Evolutionary conservation across 2,888 invertebrate species (phyloP), one percentile per base, ranked within the genome.

Genomic region (Bombylius major): DNA sequence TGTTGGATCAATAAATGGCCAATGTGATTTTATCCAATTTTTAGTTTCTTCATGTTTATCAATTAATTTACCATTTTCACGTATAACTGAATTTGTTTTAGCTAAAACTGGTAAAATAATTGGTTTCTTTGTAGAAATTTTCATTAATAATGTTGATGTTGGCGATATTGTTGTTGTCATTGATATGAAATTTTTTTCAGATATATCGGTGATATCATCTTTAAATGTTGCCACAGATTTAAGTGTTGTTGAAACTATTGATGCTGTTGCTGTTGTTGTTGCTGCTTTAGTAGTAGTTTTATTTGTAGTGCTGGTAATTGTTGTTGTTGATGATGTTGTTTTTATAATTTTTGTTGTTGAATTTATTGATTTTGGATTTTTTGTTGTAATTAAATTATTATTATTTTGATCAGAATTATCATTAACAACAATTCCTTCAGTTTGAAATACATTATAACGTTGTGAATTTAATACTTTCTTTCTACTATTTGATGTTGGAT

Each of bases 1-100:
- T 36, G 83, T 80, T 44, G 82, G 78, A 68, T 82, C 82, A 49
- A 80, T 79, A 66, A 82, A 82, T 12, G 82, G 80, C 82, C 83
- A 83, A 59, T 80, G 75, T 45, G 78, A 78, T 51, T 79, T 79
- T 65, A 80, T 79, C 83, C 83, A 83, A 47, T 78, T 75, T 58
- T 75, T 73, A 60, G 63, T 48, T 42, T 57, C 50, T 32, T 33
- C 23, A 33, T 44, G 36, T 33, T 31, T 47, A 33, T 51, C 55
- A 36, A 60, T 59, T 32, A 58, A 50, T 56, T 60, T 61, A n/a
- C 58, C 56, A 55, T 55, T 60, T 44, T 62, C 62, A 12, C 53
- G 56, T 9, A 59, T 58, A 23, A 62, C 58, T 12, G 65, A 64
- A 57, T 63, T 69, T 5, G 67, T 68, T 61, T 69, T 72, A 52